phyloP scores from a whole-genome alignment of 1,140 invertebrate genomes.

The Papilio glaucus region DNA sequence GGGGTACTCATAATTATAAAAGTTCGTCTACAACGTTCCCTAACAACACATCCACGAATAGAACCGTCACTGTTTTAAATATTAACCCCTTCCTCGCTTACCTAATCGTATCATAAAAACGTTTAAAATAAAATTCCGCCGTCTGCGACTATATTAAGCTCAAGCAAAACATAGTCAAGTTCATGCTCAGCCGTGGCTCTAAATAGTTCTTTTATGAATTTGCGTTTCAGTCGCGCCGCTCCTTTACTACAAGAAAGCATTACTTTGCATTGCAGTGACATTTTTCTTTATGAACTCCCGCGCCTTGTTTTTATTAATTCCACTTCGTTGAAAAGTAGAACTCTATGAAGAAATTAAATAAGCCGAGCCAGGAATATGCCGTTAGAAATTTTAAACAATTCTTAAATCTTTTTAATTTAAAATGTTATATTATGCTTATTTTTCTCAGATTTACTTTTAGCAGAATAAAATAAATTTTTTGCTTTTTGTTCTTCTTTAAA shows the following conservation, averaged over 20 bases:
- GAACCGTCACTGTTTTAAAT: neutral
- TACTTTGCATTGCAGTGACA: constrained; percentile 69
- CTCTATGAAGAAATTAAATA: constrained; percentile 37
- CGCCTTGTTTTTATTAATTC: constrained; percentile 72
- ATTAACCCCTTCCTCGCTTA: neutral
- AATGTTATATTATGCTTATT: too few species aligned
- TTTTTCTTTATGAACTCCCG: constrained; percentile 71
- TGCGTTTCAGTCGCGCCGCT: constrained; percentile 47
- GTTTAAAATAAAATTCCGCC: neutral
- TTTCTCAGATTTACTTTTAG: too few species aligned
- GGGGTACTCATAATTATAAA: too few species aligned
- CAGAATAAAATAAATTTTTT: too few species aligned
- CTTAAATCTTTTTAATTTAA: constrained; percentile 13
- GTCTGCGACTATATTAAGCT: neutral
- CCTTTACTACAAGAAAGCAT: constrained; percentile 57
- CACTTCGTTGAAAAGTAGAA: constrained; percentile 56
- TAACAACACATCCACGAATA: too few species aligned
- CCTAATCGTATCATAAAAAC: constrained; percentile 5
- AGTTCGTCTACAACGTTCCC: too few species aligned
- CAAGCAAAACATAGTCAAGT: constrained; percentile 25
- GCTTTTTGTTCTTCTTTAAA: too few species aligned
- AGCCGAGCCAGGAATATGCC: constrained; percentile 26
- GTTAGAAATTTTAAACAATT: constrained; percentile 27
- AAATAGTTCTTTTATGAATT: constrained; percentile 51
- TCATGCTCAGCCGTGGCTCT: constrained; percentile 6